Conservation (phyloP, 1,140 invertebrate species). For the Hestina assimilis region DNA sequence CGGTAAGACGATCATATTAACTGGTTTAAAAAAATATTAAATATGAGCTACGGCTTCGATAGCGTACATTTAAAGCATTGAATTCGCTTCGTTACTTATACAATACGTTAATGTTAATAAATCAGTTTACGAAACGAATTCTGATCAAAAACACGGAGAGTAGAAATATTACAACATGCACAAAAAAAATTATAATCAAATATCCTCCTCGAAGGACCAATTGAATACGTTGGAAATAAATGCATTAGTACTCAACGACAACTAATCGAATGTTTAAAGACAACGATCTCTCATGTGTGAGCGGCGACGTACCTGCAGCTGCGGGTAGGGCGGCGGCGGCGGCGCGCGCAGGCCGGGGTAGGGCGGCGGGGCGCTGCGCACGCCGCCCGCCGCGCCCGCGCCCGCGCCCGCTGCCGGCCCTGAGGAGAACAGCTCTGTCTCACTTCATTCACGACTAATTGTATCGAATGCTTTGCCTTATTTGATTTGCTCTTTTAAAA, state of each 20-base stretch:
- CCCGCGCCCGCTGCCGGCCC: not conserved
- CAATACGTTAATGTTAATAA: slow-evolving; percentile 31
- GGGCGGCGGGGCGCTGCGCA: slow-evolving; percentile 32
- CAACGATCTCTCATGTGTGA: too few species aligned
- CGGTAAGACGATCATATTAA: slow-evolving; percentile 45
- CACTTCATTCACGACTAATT: too few species aligned
- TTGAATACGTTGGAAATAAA: not conserved
- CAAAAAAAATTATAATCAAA: slow-evolving; percentile 39
- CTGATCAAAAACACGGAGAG: slow-evolving; percentile 44
- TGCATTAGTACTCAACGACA: slow-evolving; percentile 7
- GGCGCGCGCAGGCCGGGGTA: slow-evolving; percentile 38
- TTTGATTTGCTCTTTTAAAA: too few species aligned
- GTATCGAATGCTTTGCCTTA: too few species aligned
- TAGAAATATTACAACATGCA: slow-evolving; percentile 71
- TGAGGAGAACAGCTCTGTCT: too few species aligned
- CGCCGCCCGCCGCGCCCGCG: slow-evolving; percentile 1
- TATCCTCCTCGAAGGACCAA: slow-evolving; percentile 10
- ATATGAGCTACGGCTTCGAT: slow-evolving; percentile 44
- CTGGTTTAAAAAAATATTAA: slow-evolving; percentile 33
- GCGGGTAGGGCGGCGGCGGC: slow-evolving; percentile 42
- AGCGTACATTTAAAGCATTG: slow-evolving; percentile 67
- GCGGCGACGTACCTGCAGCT: slow-evolving; percentile 45
- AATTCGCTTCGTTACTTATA: slow-evolving; percentile 23
- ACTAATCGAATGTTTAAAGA: not conserved
- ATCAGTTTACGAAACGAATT: slow-evolving; percentile 34